Evolutionary conservation across 1,140 invertebrate species (phyloP), one percentile per base, ranked within the genome.

Genomic region (Drosophila biarmipes): DNA sequence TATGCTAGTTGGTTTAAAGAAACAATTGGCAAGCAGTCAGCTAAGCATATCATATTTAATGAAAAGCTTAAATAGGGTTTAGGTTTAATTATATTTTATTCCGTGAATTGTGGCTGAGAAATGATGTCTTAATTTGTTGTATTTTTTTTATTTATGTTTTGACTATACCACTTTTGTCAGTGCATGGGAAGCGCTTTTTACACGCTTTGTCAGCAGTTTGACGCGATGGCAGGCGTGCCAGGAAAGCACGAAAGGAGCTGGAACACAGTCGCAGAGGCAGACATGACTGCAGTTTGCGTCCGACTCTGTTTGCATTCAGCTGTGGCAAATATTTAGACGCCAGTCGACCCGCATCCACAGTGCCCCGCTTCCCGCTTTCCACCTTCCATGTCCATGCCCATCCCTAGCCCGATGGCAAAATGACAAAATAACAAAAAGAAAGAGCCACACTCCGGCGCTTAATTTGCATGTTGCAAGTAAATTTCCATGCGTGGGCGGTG

Each of bases 301-400:
- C 46, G n/a, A 34, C 52, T 27, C 38, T 57, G 63, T 76, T 75
- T 75, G 49, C 54, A 40, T 35, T 69, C 63, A 64, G 56, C 38
- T 51, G 46, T 57, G 73, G 37, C 63, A 76, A 76, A 76, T 69
- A 76, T 69, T 76, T 74, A 37, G 59, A 57, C 52, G 53, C 42
- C 27, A 38, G 54, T 34, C 54, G 29, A 46, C 24, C 17, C 62
- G 35, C 40, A 56, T 34, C 42, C n/a, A 17, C 49, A 3, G 14
- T 1, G 11, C 8, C 38, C 17, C 5, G 14, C 12, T 12, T 19
- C 40, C 17, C 17, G 2, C 40, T 3, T 17, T 31, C 49, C 31
- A 8, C 12, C 7, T 34, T 34, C 10, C 11, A 14, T 35, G 14
- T 15, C 17, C 27, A 1, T 5, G 6, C n/a, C 38, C 10, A 46